Conservation (phyloP, 2,113 vertebrate species). For the Sinocyclocheilus anophthalmus region DNA sequence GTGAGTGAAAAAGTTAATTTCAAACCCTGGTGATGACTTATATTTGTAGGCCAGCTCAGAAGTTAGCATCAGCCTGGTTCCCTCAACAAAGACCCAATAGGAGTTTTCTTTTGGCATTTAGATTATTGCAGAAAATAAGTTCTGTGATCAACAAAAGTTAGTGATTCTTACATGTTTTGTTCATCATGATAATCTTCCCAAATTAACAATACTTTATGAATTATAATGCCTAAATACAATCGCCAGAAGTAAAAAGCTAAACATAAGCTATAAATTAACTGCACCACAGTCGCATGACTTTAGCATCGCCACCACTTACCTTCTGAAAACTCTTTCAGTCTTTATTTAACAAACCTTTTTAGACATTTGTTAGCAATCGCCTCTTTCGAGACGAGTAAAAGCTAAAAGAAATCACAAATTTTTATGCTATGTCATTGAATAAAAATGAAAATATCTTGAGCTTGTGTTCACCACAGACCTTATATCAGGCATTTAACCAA, state of each 20-base stretch:
- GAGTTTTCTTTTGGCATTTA: not conserved
- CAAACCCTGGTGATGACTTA: no score
- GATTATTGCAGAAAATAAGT: not conserved
- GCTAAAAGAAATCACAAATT: not conserved
- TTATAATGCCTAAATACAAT: not conserved
- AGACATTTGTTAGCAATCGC: not conserved
- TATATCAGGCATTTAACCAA: not conserved
- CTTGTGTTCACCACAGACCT: not conserved
- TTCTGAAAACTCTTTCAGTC: not conserved
- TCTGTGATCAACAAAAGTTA: not conserved
- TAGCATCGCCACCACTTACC: not conserved
- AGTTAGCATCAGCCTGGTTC: not conserved
- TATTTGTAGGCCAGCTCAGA: not conserved
- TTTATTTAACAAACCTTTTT: not conserved
- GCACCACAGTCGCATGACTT: not conserved
- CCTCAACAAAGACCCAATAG: not conserved
- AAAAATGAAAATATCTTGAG: not conserved
- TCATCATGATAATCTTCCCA: not conserved
- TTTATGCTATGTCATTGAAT: not conserved
- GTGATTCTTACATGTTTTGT: not conserved
- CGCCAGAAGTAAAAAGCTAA: not conserved
- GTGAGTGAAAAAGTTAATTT: no score
- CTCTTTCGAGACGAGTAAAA: not conserved
- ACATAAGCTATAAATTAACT: not conserved
- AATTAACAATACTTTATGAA: not conserved